Evolutionary conservation across 2,797 vertebrate species (phyloP).

Genomic region (Muscicapa comitata): DNA sequence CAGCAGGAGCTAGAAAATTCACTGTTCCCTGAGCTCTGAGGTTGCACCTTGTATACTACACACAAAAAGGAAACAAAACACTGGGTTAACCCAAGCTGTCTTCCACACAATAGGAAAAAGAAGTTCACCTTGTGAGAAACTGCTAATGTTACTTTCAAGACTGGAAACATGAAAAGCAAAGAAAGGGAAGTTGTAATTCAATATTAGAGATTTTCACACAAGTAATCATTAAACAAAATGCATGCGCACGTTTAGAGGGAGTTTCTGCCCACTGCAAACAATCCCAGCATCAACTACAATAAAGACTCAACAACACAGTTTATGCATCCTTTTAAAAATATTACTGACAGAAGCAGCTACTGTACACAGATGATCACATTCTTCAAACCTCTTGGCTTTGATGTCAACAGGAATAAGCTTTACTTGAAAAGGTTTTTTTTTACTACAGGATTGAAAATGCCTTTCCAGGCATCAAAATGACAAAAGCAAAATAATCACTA

Average conservation of each 20-base stretch:
- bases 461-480: neutral
- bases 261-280: neutral
- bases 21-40: neutral
- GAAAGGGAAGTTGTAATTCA: neutral
- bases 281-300: neutral
- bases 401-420: slow-evolving; percentile 20
- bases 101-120: neutral
- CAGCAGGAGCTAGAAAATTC: neutral
- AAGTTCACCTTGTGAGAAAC: neutral
- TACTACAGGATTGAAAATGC: neutral
- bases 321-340: neutral
- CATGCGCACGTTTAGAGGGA: neutral
- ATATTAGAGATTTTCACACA: neutral
- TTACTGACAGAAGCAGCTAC: slow-evolving; percentile 1
- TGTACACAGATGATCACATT: neutral
- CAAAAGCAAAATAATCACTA: neutral
- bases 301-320: neutral
- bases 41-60: neutral
- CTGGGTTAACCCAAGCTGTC: neutral
- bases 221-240: neutral
- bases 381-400: slow-evolving; percentile 14
- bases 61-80: neutral
- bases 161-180: neutral
- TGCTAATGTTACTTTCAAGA: neutral
- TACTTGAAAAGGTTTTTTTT: neutral